A percentile compares a stretch with the other conserved stretches of the same genome.
phyloP scores from a whole-genome alignment of 2,113 vertebrate species.

The Corythaixoides concolor region DNA sequence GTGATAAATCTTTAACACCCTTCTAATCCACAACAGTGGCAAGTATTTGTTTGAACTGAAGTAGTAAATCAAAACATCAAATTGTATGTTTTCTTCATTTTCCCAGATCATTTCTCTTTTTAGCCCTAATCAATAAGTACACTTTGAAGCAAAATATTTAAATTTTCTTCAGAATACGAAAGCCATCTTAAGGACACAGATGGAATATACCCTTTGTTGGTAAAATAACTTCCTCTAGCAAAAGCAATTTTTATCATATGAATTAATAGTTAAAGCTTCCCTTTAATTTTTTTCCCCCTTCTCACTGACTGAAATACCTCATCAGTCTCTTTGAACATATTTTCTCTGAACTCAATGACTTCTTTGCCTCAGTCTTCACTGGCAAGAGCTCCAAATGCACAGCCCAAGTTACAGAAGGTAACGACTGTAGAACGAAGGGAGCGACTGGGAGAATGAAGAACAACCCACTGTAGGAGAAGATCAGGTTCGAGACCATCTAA shows the following conservation, averaged over 20 bases:
- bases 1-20: neutral
- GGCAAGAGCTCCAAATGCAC: no score
- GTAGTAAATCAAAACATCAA: neutral
- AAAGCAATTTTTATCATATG: neutral
- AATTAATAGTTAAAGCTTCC: neutral
- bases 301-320: slow-evolving; percentile 50
- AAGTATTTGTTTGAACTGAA: neutral
- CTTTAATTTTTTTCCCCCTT: neutral
- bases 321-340: slow-evolving; percentile 29
- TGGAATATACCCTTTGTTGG: neutral
- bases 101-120: neutral
- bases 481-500: no score
- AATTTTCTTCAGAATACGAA: neutral
- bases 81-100: neutral
- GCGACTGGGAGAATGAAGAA: no score
- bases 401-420: no score
- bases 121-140: neutral
- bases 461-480: no score
- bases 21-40: neutral
- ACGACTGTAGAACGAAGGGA: no score
- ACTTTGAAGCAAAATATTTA: neutral
- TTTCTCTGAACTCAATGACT: neutral
- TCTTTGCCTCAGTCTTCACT: no score
- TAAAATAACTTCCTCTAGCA: neutral
- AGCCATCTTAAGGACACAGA: neutral